These are phyloP conservation scores for Neosilurus mollespiculum DNA, from an alignment of 2,797 vertebrate genomes.

Conservation along the genomic window DNA sequence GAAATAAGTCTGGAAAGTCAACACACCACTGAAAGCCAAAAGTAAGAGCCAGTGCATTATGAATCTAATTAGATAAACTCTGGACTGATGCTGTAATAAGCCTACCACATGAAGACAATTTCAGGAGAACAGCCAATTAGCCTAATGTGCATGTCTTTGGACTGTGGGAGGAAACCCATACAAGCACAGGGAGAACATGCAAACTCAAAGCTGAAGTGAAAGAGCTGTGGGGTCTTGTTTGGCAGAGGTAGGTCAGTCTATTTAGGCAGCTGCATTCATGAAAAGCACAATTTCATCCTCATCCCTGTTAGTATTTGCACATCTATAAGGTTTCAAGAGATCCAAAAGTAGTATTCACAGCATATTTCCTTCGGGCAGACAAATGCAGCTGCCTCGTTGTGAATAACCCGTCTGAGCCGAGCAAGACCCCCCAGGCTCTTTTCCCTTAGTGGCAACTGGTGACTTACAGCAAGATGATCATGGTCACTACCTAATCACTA, in stretches of 20 bases:
- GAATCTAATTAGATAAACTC: neutral
- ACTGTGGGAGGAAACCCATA: too few species aligned
- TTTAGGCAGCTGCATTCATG: neutral
- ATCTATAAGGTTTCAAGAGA: neutral
- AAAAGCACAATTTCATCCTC: neutral
- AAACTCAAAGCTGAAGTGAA: too few species aligned
- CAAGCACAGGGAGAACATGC: too few species aligned
- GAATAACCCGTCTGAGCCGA: neutral
- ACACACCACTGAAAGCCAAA: neutral
- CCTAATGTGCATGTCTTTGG: too few species aligned
- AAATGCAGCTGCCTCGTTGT: neutral
- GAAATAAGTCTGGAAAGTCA: neutral
- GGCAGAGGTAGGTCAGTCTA: too few species aligned
- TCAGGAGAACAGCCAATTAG: too few species aligned
- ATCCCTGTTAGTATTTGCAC: neutral
- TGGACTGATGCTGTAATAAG: neutral
- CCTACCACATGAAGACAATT: neutral
- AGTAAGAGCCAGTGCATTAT: neutral
- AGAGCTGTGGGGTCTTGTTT: too few species aligned
- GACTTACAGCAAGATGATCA: neutral
- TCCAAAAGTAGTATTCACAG: neutral
- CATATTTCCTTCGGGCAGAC: neutral
- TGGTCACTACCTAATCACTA: neutral
- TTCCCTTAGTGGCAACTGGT: neutral
- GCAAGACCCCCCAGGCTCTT: neutral